phyloP scores from a whole-genome alignment of 2,113 vertebrate species.

The Chascanopsetta lugubris region DNA sequence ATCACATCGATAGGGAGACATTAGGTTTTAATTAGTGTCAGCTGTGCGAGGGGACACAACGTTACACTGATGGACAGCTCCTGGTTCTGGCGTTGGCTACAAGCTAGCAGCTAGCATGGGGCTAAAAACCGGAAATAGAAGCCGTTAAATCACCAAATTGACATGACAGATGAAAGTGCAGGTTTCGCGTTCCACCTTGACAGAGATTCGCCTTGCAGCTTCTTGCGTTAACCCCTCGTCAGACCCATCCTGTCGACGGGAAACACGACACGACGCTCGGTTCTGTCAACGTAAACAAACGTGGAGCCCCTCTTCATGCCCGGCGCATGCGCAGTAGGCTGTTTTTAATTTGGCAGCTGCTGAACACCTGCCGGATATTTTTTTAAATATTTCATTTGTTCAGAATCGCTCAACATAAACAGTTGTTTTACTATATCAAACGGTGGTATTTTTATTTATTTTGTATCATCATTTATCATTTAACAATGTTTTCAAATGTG shows the following conservation, averaged over 20 bases:
- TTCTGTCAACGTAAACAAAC: background rate
- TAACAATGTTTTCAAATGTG: background rate
- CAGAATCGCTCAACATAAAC: background rate
- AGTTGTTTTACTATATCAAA: background rate
- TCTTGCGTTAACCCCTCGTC: background rate
- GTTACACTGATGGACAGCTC: background rate
- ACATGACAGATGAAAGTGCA: background rate
- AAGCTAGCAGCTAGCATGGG: conserved; percentile 16
- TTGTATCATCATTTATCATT: background rate
- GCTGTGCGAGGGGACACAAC: background rate
- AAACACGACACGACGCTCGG: background rate
- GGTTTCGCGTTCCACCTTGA: background rate
- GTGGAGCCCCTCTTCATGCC: background rate
- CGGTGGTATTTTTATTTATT: background rate
- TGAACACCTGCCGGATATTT: background rate
- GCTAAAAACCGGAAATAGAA: background rate
- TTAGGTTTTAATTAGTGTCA: no score
- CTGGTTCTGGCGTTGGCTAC: background rate
- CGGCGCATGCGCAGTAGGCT: background rate
- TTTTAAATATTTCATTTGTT: background rate
- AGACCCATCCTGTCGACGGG: background rate
- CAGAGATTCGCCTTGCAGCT: background rate
- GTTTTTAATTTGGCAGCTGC: no score
- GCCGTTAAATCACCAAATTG: background rate
- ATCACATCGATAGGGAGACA: background rate